Percentiles rank a stretch among this genome's conserved stretches.
Evolutionary conservation across 2,113 vertebrate genomes (phyloP).

Genomic region (Oceanites oceanicus): DNA sequence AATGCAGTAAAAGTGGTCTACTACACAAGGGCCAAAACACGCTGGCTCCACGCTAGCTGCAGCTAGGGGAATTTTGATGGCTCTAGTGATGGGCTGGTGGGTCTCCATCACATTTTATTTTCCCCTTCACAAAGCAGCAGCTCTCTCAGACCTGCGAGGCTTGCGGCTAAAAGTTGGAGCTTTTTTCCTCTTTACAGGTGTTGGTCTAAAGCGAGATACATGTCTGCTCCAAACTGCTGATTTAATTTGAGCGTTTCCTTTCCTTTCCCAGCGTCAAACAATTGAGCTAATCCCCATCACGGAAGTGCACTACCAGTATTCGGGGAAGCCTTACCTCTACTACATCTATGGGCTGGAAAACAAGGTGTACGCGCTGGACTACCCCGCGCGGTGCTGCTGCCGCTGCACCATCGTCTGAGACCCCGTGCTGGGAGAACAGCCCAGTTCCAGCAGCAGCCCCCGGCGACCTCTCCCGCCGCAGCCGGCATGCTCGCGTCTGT

Average conservation of each 20-base stretch:
- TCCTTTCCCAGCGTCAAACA: slow-evolving; percentile 78
- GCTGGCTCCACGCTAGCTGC: not conserved
- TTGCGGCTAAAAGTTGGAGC: not conserved
- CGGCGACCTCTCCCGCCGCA: fast-evolving
- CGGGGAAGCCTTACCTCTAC: slow-evolving; percentile 73
- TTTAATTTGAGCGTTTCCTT: not conserved
- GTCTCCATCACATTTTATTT: not conserved
- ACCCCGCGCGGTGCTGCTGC: slow-evolving; percentile 64
- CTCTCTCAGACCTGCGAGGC: not conserved
- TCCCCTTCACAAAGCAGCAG: not conserved
- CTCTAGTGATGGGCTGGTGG: not conserved
- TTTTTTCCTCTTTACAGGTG: fast-evolving
- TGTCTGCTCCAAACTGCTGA: not conserved
- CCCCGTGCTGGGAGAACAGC: not conserved
- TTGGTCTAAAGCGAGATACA: not conserved
- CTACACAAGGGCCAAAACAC: not conserved
- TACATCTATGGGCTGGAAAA: slow-evolving; percentile 81
- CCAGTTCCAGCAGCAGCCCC: fast-evolving
- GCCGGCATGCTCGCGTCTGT: not conserved
- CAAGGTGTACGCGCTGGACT: slow-evolving; percentile 72
- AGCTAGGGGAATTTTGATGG: not conserved
- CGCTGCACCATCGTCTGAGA: slow-evolving; percentile 44
- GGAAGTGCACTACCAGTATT: slow-evolving; percentile 76
- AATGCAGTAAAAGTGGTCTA: not conserved
- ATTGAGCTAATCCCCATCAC: slow-evolving; percentile 85